phyloP scores from a whole-genome alignment of 2,888 invertebrate genomes.

The Pyrrhia umbra region DNA sequence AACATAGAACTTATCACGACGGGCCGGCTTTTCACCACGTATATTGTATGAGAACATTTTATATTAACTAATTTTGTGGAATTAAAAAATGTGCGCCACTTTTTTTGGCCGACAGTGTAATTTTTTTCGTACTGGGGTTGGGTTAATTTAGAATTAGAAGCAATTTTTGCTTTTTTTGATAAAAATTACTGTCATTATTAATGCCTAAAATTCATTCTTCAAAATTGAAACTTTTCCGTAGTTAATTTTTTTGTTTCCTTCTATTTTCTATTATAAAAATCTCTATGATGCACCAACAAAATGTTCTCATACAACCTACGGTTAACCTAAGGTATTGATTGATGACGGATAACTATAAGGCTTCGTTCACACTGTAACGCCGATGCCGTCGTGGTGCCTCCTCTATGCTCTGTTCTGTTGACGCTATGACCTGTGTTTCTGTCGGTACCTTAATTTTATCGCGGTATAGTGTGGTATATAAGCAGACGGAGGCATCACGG shows the following conservation, averaged over 20 bases:
- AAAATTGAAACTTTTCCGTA: no score
- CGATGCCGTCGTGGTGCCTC: constrained; percentile 88
- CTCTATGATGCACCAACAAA: constrained; percentile 36
- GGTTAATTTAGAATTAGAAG: no score
- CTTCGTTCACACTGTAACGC: constrained; percentile 71
- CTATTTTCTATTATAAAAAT: background rate
- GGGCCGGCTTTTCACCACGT: constrained; percentile 77
- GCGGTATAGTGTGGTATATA: constrained; percentile 64
- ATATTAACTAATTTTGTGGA: background rate
- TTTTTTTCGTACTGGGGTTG: no score
- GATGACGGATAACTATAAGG: constrained; percentile 88
- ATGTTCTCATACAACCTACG: constrained; percentile 71
- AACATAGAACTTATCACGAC: constrained; percentile 86
- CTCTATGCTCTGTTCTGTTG: constrained; percentile 89
- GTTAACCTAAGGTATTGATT: constrained; percentile 81
- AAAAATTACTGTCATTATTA: background rate
- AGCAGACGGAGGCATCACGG: constrained; percentile 85
- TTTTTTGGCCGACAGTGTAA: constrained; percentile 23
- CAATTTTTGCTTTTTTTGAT: no score
- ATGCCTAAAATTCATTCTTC: no score
- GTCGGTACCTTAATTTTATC: constrained; percentile 47
- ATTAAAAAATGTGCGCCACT: background rate
- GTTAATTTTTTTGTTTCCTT: background rate
- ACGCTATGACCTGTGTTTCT: constrained; percentile 76
- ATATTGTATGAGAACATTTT: constrained; percentile 67